Evolutionary conservation across 2,888 invertebrate genomes (phyloP).

Genomic region (Troilus luridus): DNA sequence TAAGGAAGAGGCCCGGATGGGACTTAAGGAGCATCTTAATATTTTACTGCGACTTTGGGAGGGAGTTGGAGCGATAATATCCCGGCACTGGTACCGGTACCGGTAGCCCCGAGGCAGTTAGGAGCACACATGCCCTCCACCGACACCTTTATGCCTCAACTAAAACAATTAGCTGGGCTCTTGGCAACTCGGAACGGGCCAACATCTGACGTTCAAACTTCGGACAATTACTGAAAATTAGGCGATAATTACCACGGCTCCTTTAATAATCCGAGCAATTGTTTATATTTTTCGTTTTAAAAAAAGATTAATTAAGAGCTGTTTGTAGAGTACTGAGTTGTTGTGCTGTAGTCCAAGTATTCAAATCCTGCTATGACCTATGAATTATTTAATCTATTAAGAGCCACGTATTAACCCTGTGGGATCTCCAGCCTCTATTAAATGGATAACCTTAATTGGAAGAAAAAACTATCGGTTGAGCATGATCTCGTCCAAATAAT

Average conservation of each 20-base stretch:
- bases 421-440: too few species aligned
- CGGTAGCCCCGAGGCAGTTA: neutral
- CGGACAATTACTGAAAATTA: slow-evolving; percentile 15
- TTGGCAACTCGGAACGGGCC: neutral
- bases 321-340: too few species aligned
- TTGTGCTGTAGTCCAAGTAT: too few species aligned
- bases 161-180: slow-evolving; percentile 50
- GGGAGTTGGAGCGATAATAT: slow-evolving; percentile 45
- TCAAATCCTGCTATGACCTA: too few species aligned
- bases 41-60: slow-evolving; percentile 18
- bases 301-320: neutral
- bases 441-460: too few species aligned
- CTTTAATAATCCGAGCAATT: neutral
- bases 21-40: slow-evolving; percentile 53
- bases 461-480: too few species aligned
- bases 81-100: neutral
- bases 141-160: slow-evolving; percentile 48
- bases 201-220: slow-evolving; percentile 16
- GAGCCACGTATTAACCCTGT: too few species aligned
- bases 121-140: neutral
- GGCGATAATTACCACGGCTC: neutral
- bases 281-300: neutral
- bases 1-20: neutral
- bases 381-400: too few species aligned
- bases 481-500: too few species aligned